Conservation (phyloP, 2,888 invertebrate species). For the Calameuta idolon region DNA sequence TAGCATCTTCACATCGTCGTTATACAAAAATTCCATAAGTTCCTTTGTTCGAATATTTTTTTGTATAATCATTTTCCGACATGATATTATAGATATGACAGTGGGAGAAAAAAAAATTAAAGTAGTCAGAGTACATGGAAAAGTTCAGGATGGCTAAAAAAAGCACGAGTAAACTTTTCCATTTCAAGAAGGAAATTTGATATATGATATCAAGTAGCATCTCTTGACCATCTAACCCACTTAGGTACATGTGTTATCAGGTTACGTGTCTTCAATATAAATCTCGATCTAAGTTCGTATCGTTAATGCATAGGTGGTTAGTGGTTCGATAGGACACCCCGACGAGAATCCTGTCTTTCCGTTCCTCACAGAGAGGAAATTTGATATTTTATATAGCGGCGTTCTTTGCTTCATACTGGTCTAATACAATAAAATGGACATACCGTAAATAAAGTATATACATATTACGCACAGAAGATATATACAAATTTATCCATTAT, state of each 20-base stretch:
- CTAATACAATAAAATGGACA: not conserved
- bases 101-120: not conserved
- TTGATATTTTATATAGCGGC: slow-evolving; percentile 40
- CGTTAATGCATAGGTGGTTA: not conserved
- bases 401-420: not conserved
- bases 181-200: slow-evolving; percentile 14
- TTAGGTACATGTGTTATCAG: slow-evolving; percentile 25
- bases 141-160: not conserved
- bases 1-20: too few species aligned
- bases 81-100: not conserved
- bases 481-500: not conserved
- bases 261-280: not conserved
- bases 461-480: too few species aligned
- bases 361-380: slow-evolving; percentile 37
- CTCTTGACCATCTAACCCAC: slow-evolving; percentile 18
- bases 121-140: not conserved
- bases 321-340: not conserved
- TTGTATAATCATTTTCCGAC: not conserved
- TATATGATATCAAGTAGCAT: not conserved
- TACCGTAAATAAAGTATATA: too few species aligned
- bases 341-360: slow-evolving; percentile 18
- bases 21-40: too few species aligned
- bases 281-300: not conserved
- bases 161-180: not conserved
- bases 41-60: too few species aligned